These are phyloP conservation scores for Phataginus tricuspis DNA, from an alignment of 2,797 vertebrate species.

Conservation along the genomic window DNA sequence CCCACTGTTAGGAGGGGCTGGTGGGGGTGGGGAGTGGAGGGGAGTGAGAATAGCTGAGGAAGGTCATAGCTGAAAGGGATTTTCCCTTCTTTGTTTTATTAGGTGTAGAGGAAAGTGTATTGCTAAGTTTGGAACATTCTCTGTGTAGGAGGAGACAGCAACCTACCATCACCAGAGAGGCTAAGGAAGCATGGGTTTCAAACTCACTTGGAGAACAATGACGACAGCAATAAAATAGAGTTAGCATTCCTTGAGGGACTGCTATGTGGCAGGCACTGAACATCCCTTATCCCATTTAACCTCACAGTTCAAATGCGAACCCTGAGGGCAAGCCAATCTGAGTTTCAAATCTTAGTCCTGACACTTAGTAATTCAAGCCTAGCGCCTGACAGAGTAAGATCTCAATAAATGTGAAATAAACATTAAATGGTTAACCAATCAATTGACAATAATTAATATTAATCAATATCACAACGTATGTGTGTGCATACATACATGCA, in stretches of 20 bases:
- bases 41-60: background rate
- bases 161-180: background rate
- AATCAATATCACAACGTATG: background rate
- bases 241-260: background rate
- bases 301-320: background rate
- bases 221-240: background rate
- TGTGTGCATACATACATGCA: background rate
- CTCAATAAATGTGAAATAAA: constrained; percentile 16
- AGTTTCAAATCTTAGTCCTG: background rate
- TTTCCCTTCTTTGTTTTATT: background rate
- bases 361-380: background rate
- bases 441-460: background rate
- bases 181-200: background rate
- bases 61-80: background rate
- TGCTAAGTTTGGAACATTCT: background rate
- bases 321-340: background rate
- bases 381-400: background rate
- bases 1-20: background rate
- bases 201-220: background rate
- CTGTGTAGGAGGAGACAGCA: background rate
- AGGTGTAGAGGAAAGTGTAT: background rate
- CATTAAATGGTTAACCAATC: background rate
- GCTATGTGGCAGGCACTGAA: background rate
- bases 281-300: background rate
- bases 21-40: fast-evolving